Evolutionary conservation across 2,113 vertebrate genomes (phyloP).

Genomic region (Catharus bicknelli): DNA sequence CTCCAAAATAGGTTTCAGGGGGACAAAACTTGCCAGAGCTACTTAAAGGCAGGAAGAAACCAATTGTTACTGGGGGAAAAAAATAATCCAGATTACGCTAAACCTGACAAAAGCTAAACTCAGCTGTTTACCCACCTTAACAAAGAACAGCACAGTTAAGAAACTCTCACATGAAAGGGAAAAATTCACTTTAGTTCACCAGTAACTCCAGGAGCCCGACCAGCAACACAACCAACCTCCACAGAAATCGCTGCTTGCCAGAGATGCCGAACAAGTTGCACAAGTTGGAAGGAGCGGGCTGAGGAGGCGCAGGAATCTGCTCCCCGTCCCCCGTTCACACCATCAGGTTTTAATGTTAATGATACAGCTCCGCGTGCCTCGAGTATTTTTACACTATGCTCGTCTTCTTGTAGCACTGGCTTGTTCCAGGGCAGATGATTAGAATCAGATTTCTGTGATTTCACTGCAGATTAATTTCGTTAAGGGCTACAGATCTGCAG

Average conservation of each 20-base stretch:
- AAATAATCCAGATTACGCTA: background rate
- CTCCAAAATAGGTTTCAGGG: background rate
- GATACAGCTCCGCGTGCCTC: background rate
- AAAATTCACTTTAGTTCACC: background rate
- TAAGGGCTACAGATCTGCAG: background rate
- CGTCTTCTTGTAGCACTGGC: background rate
- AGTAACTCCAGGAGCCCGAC: background rate
- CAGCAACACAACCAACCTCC: background rate
- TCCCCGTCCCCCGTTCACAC: background rate
- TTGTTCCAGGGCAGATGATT: conserved; percentile 17
- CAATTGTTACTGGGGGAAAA: background rate
- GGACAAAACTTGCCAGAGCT: background rate
- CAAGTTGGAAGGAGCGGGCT: background rate
- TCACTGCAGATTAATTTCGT: conserved; percentile 46
- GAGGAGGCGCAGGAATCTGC: background rate
- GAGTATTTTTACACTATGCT: conserved; percentile 37
- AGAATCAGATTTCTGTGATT: conserved; percentile 61
- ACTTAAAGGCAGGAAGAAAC: conserved; percentile 29
- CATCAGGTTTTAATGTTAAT: conserved; percentile 36
- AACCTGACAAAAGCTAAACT: conserved; percentile 26
- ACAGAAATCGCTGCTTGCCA: background rate
- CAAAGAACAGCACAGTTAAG: conserved; percentile 10
- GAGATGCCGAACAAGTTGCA: background rate
- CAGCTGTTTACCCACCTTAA: background rate
- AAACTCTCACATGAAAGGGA: background rate